phyloP scores from a whole-genome alignment of 2,113 vertebrate species.

The Thomomys bottae region DNA sequence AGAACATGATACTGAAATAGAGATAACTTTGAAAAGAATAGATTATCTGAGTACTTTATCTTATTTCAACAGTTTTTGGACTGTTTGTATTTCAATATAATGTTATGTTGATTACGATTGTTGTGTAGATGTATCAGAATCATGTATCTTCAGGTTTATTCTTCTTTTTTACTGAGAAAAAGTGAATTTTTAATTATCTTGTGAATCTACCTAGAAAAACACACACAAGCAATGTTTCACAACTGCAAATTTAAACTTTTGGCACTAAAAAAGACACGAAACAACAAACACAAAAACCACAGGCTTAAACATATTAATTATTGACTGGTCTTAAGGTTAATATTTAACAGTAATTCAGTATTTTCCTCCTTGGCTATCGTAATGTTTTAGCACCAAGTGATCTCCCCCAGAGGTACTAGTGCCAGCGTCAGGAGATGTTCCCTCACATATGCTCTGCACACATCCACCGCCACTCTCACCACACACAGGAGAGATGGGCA shows the following conservation, averaged over 20 bases:
- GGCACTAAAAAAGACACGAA: conserved; percentile 79
- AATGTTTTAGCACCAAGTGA: conserved; percentile 88
- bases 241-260: conserved; percentile 89
- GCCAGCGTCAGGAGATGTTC: conserved; percentile 77
- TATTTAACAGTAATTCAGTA: conserved; percentile 84
- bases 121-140: background rate
- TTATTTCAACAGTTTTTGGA: background rate
- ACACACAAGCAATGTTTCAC: conserved; percentile 88
- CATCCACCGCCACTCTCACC: conserved; percentile 84
- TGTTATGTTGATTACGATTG: background rate
- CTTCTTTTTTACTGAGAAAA: conserved; percentile 86
- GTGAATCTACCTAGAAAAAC: conserved; percentile 88
- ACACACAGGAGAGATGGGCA: conserved; percentile 83
- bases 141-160: too few relatives aligned
- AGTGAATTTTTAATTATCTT: conserved; percentile 88
- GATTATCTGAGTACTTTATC: background rate
- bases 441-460: conserved; percentile 81
- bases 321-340: conserved; percentile 79
- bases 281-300: conserved; percentile 78
- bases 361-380: conserved; percentile 86
- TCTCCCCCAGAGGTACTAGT: conserved; percentile 83
- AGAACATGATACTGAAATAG: background rate
- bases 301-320: conserved; percentile 85
- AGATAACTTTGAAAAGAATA: background rate
- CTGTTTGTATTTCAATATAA: background rate